Evolutionary conservation across 2,113 vertebrate genomes (phyloP), one percentile per base, ranked within the genome.

Genomic region (Pachyramphus minor): DNA sequence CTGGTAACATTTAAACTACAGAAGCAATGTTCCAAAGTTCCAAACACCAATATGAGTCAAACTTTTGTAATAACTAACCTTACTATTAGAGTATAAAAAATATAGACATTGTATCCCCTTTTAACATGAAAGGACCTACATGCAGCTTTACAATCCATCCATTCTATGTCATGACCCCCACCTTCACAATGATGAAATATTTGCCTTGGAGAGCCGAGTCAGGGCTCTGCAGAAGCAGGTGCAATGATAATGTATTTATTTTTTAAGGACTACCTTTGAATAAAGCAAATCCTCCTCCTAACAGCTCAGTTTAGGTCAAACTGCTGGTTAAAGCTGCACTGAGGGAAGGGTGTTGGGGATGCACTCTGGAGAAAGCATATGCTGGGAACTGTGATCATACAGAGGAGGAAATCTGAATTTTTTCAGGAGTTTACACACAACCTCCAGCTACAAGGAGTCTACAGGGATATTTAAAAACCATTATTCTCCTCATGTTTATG

Each of bases 401-500:
- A 74, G 31, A 79, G 17, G 21, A 84, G 24, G 39, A 85, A 90
- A 27, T 27, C 52, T 52, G 58, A 49, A 60, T 84, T 81, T 78
- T 68, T 69, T 86, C 72, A 71, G 21, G 53, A 71, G 33, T 94
- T 84, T 64, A 94, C 19, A 49, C 9, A 81, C 12, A 78, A 44
- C 24, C 25, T 67, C 44, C 72, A 92, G 64, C 56, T 44, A 71
- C 35, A 86, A 58, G 27, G 30, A 66, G 24, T 93, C 56, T 68
- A 71, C 2, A 41, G 28, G 44, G 44, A 60, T 67, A 56, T 47
- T 71, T 90, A 72, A 90, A 90, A 91, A 67, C 20, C 44, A 41
- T 44, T 75, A 44, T 56, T 77, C 85, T 87, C 76, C 52, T 64
- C 52, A 90, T 86, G 14, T n/a, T 93, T 85, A 80, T 14, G 14